Conservation (phyloP, 2,797 vertebrate genomes). For the Scleropages formosus region DNA sequence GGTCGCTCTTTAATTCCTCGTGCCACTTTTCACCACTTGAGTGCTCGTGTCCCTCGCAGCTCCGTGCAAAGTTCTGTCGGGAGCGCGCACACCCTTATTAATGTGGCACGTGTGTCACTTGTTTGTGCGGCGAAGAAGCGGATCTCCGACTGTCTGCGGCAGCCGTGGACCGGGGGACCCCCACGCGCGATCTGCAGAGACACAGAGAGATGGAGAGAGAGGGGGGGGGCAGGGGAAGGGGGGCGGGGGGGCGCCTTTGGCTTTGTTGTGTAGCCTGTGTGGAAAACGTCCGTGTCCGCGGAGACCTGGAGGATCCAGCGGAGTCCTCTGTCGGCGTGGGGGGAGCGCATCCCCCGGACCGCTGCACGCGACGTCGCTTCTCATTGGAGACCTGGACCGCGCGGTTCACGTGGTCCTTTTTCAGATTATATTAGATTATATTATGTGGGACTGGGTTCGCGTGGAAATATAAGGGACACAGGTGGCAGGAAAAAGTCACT, state of each 20-base stretch:
- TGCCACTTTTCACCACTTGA: neutral
- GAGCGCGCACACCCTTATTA: neutral
- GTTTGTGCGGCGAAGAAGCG: neutral
- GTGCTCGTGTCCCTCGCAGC: too few species aligned
- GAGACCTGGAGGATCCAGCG: constrained; percentile 38
- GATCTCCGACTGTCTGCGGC: neutral
- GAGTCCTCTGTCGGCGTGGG: constrained; percentile 7
- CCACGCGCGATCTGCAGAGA: neutral
- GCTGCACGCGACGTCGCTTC: neutral
- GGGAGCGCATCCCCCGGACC: constrained; percentile 10
- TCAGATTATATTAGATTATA: too few species aligned
- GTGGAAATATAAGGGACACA: too few species aligned
- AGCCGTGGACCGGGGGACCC: neutral
- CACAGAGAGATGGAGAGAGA: constrained; percentile 29
- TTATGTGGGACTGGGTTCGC: too few species aligned
- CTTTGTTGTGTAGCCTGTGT: constrained; percentile 41
- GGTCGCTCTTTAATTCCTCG: too few species aligned
- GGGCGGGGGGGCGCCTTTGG: constrained; percentile 35
- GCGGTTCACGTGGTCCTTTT: too few species aligned
- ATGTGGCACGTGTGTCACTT: neutral
- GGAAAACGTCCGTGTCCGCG: constrained; percentile 44
- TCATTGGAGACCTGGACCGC: constrained; percentile 1
- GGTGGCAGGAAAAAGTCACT: too few species aligned
- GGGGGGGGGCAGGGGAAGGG: constrained; percentile 56
- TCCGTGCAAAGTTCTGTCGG: too few species aligned